These are phyloP conservation scores for Apamea crenata DNA, from an alignment of 2,888 invertebrate genomes.

Conservation along the genomic window DNA sequence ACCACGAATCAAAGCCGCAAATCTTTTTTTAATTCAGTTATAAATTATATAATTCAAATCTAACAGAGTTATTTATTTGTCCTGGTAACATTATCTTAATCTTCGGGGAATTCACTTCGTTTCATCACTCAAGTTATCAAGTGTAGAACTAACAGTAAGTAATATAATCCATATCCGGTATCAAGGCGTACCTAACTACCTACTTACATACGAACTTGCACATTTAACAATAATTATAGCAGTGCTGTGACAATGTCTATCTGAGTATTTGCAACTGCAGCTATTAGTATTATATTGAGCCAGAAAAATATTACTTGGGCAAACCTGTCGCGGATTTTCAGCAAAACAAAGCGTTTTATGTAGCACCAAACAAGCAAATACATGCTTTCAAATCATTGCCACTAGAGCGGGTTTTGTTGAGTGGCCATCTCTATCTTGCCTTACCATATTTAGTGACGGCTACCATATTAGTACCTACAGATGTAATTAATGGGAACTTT, in stretches of 20 bases:
- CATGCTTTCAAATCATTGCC: not conserved
- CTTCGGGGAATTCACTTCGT: constrained; percentile 15
- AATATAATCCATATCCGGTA: constrained; percentile 30
- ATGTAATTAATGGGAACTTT: not conserved
- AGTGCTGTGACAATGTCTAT: constrained; percentile 10
- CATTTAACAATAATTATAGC: constrained; percentile 4
- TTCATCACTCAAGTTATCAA: not conserved
- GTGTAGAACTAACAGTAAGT: constrained; percentile 7
- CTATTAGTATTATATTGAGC: not conserved
- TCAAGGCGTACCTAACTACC: not conserved
- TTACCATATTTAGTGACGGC: not conserved
- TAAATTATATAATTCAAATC: not conserved
- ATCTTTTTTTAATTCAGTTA: not conserved
- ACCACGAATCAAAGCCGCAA: not conserved
- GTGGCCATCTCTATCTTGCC: not conserved
- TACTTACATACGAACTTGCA: constrained; percentile 1
- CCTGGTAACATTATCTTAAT: constrained; percentile 21
- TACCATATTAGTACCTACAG: not conserved
- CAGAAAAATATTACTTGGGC: not conserved
- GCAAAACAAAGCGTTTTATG: not conserved
- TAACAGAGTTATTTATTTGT: not conserved
- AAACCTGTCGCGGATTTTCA: not conserved
- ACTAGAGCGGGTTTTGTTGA: not conserved
- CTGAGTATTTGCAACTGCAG: constrained; percentile 10
- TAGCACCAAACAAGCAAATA: not conserved